phyloP scores from a whole-genome alignment of 2,888 invertebrate species.

The Plebejus anna region DNA sequence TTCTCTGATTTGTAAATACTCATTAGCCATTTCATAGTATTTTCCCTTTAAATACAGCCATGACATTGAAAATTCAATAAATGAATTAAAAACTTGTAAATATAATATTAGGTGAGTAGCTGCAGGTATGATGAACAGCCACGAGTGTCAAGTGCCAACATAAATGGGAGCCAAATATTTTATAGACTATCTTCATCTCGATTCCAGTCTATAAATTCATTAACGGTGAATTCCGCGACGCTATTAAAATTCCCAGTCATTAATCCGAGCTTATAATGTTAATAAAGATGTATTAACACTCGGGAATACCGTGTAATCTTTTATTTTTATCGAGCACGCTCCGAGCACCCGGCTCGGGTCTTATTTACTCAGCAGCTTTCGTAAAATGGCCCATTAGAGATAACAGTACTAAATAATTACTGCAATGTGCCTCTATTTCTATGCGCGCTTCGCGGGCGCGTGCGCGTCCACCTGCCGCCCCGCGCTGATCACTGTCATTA shows the following conservation, averaged over 20 bases:
- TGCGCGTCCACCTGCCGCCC: conserved; percentile 69
- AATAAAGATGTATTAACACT: conserved; percentile 35
- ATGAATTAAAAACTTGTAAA: no score
- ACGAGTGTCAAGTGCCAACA: background rate
- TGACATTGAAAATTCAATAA: no score
- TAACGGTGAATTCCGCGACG: background rate
- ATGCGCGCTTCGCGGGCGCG: conserved; percentile 58
- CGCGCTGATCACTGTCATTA: conserved; percentile 73
- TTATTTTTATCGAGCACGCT: conserved; percentile 24
- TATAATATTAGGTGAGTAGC: background rate
- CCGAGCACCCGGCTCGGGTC: conserved; percentile 68
- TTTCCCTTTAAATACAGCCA: no score
- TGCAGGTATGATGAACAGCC: background rate
- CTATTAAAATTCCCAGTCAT: background rate
- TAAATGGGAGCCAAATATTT: conserved; percentile 4
- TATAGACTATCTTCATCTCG: conserved; percentile 16
- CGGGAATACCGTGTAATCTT: conserved; percentile 40
- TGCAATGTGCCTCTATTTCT: conserved; percentile 80
- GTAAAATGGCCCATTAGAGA: conserved; percentile 77
- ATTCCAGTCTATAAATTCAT: conserved; percentile 11
- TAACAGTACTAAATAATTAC: conserved; percentile 80
- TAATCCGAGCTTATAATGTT: conserved; percentile 31
- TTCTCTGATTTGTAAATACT: background rate
- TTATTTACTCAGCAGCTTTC: conserved; percentile 78
- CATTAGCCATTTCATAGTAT: no score